Conservation (phyloP, 2,797 vertebrate species). For the Scleropages formosus region DNA sequence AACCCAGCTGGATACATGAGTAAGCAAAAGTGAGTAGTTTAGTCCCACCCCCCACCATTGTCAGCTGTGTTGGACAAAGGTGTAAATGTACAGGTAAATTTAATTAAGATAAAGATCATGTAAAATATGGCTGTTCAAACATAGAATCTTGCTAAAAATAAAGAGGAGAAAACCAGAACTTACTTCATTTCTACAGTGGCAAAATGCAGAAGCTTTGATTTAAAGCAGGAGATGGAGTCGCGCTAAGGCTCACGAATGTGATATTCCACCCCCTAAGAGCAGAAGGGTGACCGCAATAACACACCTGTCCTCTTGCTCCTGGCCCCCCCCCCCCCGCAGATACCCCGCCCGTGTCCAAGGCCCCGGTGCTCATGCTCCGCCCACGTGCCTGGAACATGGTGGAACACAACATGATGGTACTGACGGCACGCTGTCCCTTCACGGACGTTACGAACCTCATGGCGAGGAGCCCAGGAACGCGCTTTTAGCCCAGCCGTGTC, state of each 20-base stretch:
- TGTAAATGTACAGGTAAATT: too few species aligned
- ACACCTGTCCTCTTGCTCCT: not conserved
- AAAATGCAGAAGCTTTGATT: not conserved
- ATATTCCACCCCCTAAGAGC: not conserved
- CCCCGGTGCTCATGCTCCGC: conserved; percentile 74
- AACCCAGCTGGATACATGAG: too few species aligned
- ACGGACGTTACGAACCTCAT: not conserved
- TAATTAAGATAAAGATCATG: too few species aligned
- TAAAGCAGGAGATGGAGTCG: too few species aligned
- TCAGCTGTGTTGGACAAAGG: too few species aligned
- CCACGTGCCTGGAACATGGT: conserved; percentile 80
- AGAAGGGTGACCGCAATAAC: not conserved
- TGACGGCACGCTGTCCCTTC: not conserved
- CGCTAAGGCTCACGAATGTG: not conserved
- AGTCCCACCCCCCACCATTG: too few species aligned
- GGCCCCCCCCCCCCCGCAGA: conserved; percentile 45
- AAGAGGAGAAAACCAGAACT: not conserved
- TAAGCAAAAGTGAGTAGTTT: too few species aligned
- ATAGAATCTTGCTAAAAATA: too few species aligned
- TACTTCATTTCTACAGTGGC: not conserved
- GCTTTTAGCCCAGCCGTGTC: not conserved
- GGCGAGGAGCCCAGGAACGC: not conserved
- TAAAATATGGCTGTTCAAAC: too few species aligned
- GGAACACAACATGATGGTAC: conserved; percentile 75
- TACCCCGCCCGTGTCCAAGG: conserved; percentile 64